phyloP scores from a whole-genome alignment of 2,797 vertebrate genomes.

The Sebastes trivittatus region DNA sequence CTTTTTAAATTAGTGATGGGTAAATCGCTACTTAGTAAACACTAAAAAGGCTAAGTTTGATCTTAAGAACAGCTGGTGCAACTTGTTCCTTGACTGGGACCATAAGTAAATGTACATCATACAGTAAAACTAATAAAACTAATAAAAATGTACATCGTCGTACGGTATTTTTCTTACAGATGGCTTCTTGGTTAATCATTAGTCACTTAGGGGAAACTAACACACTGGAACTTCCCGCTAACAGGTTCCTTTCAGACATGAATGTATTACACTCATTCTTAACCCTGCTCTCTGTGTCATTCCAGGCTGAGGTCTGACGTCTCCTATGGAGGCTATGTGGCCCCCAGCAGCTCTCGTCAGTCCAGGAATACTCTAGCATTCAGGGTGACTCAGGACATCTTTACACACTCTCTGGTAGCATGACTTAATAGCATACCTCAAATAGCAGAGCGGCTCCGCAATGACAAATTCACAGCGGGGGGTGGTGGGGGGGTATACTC shows the following conservation, averaged over 20 bases:
- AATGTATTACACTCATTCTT: constrained; percentile 37
- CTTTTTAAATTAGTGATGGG: background rate
- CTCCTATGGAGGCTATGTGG: background rate
- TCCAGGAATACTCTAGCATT: constrained; percentile 27
- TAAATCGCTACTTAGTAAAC: background rate
- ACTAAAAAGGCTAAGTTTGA: background rate
- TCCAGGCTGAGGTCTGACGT: background rate
- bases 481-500: background rate
- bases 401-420: constrained; percentile 18
- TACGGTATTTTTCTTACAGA: background rate
- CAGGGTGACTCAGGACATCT: constrained; percentile 54
- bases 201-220: constrained; percentile 8
- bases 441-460: constrained; percentile 54
- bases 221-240: background rate
- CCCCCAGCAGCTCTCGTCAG: constrained; percentile 28
- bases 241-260: constrained; percentile 25
- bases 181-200: background rate
- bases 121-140: background rate
- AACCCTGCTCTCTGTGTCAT: constrained; percentile 10
- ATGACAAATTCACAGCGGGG: constrained; percentile 9
- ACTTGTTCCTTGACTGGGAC: background rate
- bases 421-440: constrained; percentile 36
- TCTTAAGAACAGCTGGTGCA: background rate
- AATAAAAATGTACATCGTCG: background rate
- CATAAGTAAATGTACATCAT: background rate